Percentiles rank a stretch among this genome's conserved stretches.
Conservation (phyloP, 2,797 vertebrate species). For the Euphonia xanthogaster region DNA sequence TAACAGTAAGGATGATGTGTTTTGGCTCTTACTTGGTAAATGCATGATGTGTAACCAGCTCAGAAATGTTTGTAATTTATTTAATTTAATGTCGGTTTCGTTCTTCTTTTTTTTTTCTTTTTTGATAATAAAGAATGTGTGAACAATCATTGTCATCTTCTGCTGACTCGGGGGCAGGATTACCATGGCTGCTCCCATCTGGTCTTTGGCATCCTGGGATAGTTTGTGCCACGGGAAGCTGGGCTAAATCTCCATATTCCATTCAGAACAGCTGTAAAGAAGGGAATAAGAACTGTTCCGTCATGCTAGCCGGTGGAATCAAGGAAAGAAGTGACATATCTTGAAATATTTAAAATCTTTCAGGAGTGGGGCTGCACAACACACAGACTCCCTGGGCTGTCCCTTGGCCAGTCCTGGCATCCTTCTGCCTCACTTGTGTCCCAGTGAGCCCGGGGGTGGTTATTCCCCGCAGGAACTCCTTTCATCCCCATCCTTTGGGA, state of each 20-base stretch:
- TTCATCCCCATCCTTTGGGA: not conserved
- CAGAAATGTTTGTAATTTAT: constrained; percentile 74
- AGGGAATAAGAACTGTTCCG: rapidly evolving
- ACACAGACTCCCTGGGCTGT: too few relatives aligned
- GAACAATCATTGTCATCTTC: not conserved
- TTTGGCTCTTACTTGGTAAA: not conserved
- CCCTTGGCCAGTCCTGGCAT: not conserved
- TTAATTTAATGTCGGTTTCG: constrained; percentile 71
- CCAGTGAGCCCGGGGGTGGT: not conserved
- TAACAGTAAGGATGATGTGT: not conserved
- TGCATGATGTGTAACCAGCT: constrained; percentile 19
- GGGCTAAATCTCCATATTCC: not conserved
- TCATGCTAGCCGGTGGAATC: rapidly evolving
- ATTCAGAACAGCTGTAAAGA: not conserved
- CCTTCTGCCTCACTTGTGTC: not conserved
- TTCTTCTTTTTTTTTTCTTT: constrained; percentile 68
- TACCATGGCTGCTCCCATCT: rapidly evolving
- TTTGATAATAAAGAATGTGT: constrained; percentile 74
- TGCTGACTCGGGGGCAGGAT: not conserved
- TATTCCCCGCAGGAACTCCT: not conserved
- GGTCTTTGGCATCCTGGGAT: rapidly evolving
- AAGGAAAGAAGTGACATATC: rapidly evolving
- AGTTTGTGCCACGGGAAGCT: rapidly evolving
- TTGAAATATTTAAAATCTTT: not conserved
- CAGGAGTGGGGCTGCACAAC: not conserved